Evolutionary conservation across 2,888 invertebrate genomes (phyloP).

Genomic region (Phania funesta): DNA sequence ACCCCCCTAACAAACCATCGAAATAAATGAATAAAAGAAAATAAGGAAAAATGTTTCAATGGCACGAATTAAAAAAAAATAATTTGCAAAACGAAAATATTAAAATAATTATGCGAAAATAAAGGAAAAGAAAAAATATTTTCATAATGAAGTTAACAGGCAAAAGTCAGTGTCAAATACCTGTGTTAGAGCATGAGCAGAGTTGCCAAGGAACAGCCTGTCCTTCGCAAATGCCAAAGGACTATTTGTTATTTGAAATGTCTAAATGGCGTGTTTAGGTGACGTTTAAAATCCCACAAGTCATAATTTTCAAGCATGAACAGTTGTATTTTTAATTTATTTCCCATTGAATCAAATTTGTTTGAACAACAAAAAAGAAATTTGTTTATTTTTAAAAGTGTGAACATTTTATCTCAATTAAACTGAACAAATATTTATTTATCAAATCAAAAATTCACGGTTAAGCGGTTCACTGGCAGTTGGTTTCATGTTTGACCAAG

Average conservation of each 20-base stretch:
- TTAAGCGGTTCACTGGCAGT: not conserved
- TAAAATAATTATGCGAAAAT: not conserved
- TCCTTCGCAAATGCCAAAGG: slow-evolving; percentile 34
- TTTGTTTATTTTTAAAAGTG: not conserved
- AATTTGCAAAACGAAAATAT: slow-evolving; percentile 25
- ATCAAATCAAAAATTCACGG: not conserved
- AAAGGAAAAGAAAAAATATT: not conserved
- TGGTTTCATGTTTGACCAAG: not conserved
- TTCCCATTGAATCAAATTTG: not conserved
- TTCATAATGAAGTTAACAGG: not conserved
- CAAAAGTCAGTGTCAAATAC: slow-evolving; percentile 56
- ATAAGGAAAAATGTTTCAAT: slow-evolving; percentile 56
- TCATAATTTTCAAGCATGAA: not conserved
- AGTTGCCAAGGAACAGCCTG: not conserved
- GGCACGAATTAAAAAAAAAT: slow-evolving; percentile 60
- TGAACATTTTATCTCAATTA: slow-evolving; percentile 53
- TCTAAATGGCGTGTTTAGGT: slow-evolving; percentile 50
- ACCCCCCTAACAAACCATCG: slow-evolving; percentile 38
- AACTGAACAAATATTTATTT: slow-evolving; percentile 56
- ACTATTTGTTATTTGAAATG: slow-evolving; percentile 44
- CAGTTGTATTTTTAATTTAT: not conserved
- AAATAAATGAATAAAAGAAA: not conserved
- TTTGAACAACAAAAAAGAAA: not conserved
- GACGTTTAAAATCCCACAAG: slow-evolving; percentile 43
- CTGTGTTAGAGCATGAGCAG: slow-evolving; percentile 2